These are phyloP conservation scores for Lepisosteus osseus DNA, from an alignment of 2,113 vertebrate species.

Conservation along the genomic window DNA sequence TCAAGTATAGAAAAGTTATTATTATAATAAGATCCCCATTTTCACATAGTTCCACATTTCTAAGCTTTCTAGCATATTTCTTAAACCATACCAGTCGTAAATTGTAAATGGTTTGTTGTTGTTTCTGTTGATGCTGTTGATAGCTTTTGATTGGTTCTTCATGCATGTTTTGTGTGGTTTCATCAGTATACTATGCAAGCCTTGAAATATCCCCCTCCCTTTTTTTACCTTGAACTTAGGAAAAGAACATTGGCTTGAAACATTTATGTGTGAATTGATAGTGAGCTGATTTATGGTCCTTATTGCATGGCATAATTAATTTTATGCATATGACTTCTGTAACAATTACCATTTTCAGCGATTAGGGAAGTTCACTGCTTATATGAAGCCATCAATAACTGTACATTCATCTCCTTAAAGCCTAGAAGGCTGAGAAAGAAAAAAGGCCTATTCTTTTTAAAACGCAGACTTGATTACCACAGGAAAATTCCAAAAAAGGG, in stretches of 20 bases:
- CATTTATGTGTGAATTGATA: conserved; percentile 73
- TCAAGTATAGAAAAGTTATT: no score
- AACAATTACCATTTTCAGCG: conserved; percentile 76
- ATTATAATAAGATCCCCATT: no score
- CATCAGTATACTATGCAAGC: conserved; percentile 28
- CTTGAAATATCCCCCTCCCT: conserved; percentile 16
- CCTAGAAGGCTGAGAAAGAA: conserved; percentile 41
- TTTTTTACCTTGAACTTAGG: conserved; percentile 63
- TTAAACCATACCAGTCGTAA: no score
- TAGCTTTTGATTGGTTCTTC: no score
- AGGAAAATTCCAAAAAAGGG: conserved; percentile 45
- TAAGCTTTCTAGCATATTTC: no score
- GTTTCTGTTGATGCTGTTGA: no score
- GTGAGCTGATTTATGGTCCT: conserved; percentile 87
- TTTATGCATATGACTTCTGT: conserved; percentile 94
- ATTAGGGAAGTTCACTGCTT: conserved; percentile 73
- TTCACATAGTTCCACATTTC: no score
- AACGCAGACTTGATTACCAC: conserved; percentile 31
- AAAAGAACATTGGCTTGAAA: conserved; percentile 58
- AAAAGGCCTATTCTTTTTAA: conserved; percentile 14
- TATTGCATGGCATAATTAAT: conserved; percentile 85
- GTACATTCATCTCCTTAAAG: conserved; percentile 54
- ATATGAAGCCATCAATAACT: conserved; percentile 74
- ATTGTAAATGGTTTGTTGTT: no score
- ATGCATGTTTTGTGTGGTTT: not conserved